Base-by-base conservation (phyloP, 2,113 vertebrate genomes). In the Steatornis caripensis region DNA sequence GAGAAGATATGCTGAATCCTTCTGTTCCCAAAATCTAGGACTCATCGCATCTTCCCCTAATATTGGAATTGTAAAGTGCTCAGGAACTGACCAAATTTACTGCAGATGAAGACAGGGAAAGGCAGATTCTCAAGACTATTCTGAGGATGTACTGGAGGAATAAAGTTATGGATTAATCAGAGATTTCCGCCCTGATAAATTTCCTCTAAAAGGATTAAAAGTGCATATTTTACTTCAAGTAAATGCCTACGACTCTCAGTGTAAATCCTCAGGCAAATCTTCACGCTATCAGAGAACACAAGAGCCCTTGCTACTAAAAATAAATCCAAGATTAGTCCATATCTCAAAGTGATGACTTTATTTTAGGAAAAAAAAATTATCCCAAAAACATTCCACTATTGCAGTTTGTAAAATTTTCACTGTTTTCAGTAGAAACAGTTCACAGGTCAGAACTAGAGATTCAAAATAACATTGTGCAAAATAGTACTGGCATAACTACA, bases 401-500 rank as follows among this genome's bases (percentile, higher is more conserved):
- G 94, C 93, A 91, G 61, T 79, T 93, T 85, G 74, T 95, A 97
- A 96, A 92, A 70, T 81, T 80, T 43, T 92, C 62, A 77, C 82
- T 83, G 90, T 92, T 90, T 87, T 87, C 92, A 77, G 21, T 74
- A 91, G 58, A 96, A 97, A 97, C 88, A 95, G 95, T 95, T 86
- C 75, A 95, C 88, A 93, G 96, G 45, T 95, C 95, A 90, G 93
- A 96, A 96, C 12, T 81, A 71, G 80, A 95, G 84, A 91, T 84
- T 87, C 36, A 87, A 95, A 95, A 93, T 61, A 94, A 95, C 88
- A 90, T 95, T 96, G 95, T 96, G 96, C 96, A 97, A 96, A 97
- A 91, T 78, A 93, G 88, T 92, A 97, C 96, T 96, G 96, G 93
- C 88, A 92, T 95, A 96, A 94, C 90, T 96, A 96, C 87, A 96